A percentile compares a stretch with the other conserved stretches of the same genome.
These are phyloP conservation scores for Wasmannia auropunctata DNA, from an alignment of 1,140 invertebrate species.

Conservation along the genomic window DNA sequence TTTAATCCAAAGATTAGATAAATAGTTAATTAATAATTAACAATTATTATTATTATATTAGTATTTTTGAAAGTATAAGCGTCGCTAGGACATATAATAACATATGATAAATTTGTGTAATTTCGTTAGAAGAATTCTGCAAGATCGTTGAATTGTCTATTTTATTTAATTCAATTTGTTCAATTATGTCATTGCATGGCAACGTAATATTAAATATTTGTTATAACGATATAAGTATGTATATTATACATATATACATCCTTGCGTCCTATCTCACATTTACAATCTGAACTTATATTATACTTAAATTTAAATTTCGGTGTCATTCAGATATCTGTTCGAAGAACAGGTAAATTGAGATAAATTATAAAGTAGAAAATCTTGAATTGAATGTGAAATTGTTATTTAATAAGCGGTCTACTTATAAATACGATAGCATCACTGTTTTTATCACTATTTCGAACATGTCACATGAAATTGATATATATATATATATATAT, in stretches of 20 bases:
- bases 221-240: not conserved
- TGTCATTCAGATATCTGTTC: not conserved
- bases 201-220: conserved; percentile 9
- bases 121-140: not conserved
- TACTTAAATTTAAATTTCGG: not conserved
- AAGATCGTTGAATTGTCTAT: conserved; percentile 5
- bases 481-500: not conserved
- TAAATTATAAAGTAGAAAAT: not conserved
- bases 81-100: not conserved
- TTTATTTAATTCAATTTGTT: conserved; percentile 18
- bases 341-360: not conserved
- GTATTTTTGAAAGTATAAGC: not conserved
- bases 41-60: too few species aligned
- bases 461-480: not conserved
- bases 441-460: not conserved
- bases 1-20: conserved; percentile 39
- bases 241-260: not conserved
- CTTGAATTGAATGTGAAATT: not conserved
- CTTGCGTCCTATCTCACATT: not conserved
- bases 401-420: not conserved
- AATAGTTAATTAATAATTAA: not conserved
- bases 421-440: not conserved
- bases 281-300: not conserved
- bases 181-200: not conserved
- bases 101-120: not conserved